Percentiles rank a stretch among this genome's conserved stretches.
Evolutionary conservation across 2,113 vertebrate species (phyloP).

Genomic region (Mormyrus iriodes): DNA sequence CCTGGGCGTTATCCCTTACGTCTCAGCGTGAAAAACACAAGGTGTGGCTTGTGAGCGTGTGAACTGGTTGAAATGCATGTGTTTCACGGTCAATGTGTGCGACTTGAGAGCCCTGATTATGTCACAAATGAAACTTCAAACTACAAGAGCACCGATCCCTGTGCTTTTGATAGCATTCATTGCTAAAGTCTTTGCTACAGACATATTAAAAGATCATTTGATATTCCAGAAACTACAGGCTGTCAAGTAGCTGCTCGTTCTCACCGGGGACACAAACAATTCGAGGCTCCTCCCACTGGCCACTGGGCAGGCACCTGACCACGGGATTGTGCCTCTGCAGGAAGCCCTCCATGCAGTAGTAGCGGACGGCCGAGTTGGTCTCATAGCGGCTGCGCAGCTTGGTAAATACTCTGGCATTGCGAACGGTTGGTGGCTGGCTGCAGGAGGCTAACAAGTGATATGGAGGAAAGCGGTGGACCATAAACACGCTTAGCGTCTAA

Average conservation of each 20-base stretch:
- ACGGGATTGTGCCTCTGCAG: slow-evolving; percentile 71
- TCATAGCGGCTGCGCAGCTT: slow-evolving; percentile 66
- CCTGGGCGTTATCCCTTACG: too few relatives aligned
- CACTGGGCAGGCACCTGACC: slow-evolving; percentile 68
- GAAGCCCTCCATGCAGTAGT: slow-evolving; percentile 72
- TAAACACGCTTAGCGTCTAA: not conserved
- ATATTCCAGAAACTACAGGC: not conserved
- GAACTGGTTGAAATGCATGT: not conserved
- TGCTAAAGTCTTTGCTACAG: not conserved
- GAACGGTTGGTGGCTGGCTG: slow-evolving; percentile 64
- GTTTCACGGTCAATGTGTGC: not conserved
- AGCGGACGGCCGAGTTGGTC: slow-evolving; percentile 68
- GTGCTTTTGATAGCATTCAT: not conserved
- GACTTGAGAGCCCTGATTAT: not conserved
- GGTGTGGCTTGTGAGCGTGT: not conserved
- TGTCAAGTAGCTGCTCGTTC: slow-evolving; percentile 18
- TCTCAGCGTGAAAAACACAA: not conserved
- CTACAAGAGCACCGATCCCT: not conserved
- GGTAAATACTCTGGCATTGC: slow-evolving; percentile 68
- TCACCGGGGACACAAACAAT: slow-evolving; percentile 72
- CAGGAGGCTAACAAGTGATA: slow-evolving; percentile 60
- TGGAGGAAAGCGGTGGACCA: not conserved
- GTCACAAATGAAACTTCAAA: not conserved
- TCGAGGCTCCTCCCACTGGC: slow-evolving; percentile 74
- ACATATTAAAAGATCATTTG: not conserved